Conservation (phyloP, 1,140 invertebrate genomes). For the Nilaparvata lugens region DNA sequence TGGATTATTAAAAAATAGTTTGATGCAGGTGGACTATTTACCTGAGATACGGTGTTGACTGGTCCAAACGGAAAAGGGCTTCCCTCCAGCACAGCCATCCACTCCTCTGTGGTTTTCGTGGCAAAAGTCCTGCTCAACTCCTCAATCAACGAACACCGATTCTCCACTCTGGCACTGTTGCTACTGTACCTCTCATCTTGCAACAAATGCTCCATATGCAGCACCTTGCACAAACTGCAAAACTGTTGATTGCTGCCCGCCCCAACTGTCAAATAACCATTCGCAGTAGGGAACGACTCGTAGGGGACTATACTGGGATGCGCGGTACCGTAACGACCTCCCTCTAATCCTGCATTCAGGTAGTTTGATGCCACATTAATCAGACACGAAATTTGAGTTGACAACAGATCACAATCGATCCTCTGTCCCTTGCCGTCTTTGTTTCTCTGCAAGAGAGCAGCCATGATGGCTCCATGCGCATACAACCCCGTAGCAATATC, state of each 20-base stretch:
- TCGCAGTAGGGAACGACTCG: conserved; percentile 70
- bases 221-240: conserved; percentile 50
- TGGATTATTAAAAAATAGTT: neutral
- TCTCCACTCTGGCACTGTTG: conserved; percentile 64
- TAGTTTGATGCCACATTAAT: conserved; percentile 88
- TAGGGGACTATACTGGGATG: conserved; percentile 95
- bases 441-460: conserved; percentile 69
- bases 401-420: conserved; percentile 89
- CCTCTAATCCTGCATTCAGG: conserved; percentile 74
- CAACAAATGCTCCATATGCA: conserved; percentile 51
- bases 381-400: conserved; percentile 80
- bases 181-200: conserved; percentile 54
- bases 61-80: conserved; percentile 80
- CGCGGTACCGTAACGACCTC: conserved; percentile 73
- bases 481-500: conserved; percentile 90
- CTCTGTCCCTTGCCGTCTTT: conserved; percentile 79
- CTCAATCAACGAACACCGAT: conserved; percentile 58
- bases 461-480: conserved; percentile 91
- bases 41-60: conserved; percentile 73
- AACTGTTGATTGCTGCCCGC: conserved; percentile 75
- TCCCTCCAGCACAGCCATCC: conserved; percentile 62
- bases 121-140: conserved; percentile 53
- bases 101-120: conserved; percentile 62
- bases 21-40: conserved; percentile 22
- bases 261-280: conserved; percentile 77